Base-by-base conservation (phyloP, 2,113 vertebrate species). In the Cyrtonyx montezumae region DNA sequence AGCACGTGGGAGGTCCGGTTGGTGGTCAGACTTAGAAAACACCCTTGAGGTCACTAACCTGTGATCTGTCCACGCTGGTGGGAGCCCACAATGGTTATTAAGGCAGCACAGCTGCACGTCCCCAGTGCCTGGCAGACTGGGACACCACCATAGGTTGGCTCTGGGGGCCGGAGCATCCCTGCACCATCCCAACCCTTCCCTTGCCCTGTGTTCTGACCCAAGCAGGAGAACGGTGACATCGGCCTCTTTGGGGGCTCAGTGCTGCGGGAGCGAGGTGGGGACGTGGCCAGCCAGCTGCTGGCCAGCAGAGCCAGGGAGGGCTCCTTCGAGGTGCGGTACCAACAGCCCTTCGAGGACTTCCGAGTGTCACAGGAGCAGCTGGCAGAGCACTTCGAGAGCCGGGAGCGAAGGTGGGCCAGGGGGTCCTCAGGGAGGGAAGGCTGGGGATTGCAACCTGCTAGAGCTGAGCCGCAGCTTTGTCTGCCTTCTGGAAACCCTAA, bases 281-380 rank as follows among this genome's bases (percentile, higher is more conserved):
- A 99, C 7, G 69, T 97, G 79, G 97, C 98, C 2, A 97, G 90
- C 8, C 98, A 98, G 79, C 98, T 99, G 82, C 92, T 98, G 69
- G 97, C 98, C 2, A 97, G 98, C 96, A 97, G 98, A 20, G 97
- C 96, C 71, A 98, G 98, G 28, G 99, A 99, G 88, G 98, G 98
- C 12, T 99, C 99, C 58, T 98, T 99, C 0, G 99, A 99, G 28
- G 87, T 98, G 1, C 98, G 99, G 80, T 99, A 99, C 96, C 99
- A 99, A 96, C 98, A 98, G n/a, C 98, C 99, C 0, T 97, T 99
- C 1, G 99, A 99, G 23, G 99, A 99, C 51, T 99, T 99, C 74
- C 97, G 98, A 30, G 97, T 98, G 48, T 98, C 98, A 6, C 99
- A 99, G 94, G 99, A 99, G 96, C 97, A 98, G 21, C 98, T 99